These are phyloP conservation scores for Drosophila meridionalis DNA, from an alignment of 2,888 invertebrate genomes.

Conservation along the genomic window DNA sequence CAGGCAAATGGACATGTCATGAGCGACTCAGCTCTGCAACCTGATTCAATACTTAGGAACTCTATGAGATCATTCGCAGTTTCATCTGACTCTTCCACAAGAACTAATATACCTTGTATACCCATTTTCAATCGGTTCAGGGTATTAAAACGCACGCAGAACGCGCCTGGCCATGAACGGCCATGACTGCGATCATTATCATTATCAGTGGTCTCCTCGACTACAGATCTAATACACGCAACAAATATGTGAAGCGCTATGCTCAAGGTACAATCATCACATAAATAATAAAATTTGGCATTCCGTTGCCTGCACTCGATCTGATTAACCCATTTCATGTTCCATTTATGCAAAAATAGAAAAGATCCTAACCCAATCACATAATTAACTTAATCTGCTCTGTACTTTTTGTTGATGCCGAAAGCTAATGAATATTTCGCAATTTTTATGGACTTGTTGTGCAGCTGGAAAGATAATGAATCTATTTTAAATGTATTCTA, in stretches of 20 bases:
- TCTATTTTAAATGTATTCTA: slow-evolving; percentile 25
- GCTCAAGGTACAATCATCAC: background rate
- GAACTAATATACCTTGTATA: background rate
- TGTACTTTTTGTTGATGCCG: slow-evolving; percentile 8
- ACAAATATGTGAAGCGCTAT: slow-evolving; percentile 4
- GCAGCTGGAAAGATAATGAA: slow-evolving; percentile 40
- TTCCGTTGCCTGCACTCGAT: slow-evolving; percentile 18
- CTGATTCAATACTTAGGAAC: background rate
- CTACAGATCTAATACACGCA: slow-evolving; percentile 19
- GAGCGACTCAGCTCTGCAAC: background rate
- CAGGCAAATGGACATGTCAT: background rate
- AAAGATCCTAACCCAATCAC: slow-evolving; percentile 1
- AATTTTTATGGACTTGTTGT: slow-evolving; percentile 51
- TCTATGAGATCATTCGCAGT: background rate
- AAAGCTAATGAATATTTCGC: slow-evolving; percentile 23
- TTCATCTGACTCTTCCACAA: background rate
- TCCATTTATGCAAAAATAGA: slow-evolving; percentile 12
- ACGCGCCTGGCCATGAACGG: slow-evolving; percentile 60
- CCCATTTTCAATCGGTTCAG: slow-evolving; percentile 3
- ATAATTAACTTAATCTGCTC: slow-evolving; percentile 16
- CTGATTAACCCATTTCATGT: slow-evolving; percentile 46
- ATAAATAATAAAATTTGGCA: slow-evolving; percentile 19
- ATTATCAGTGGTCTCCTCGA: slow-evolving; percentile 51
- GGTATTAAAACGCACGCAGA: slow-evolving; percentile 39
- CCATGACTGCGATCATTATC: slow-evolving; percentile 56